Evolutionary conservation across 2,888 invertebrate species (phyloP), one percentile per base, ranked within the genome.

Genomic region (Eilema griseolum): DNA sequence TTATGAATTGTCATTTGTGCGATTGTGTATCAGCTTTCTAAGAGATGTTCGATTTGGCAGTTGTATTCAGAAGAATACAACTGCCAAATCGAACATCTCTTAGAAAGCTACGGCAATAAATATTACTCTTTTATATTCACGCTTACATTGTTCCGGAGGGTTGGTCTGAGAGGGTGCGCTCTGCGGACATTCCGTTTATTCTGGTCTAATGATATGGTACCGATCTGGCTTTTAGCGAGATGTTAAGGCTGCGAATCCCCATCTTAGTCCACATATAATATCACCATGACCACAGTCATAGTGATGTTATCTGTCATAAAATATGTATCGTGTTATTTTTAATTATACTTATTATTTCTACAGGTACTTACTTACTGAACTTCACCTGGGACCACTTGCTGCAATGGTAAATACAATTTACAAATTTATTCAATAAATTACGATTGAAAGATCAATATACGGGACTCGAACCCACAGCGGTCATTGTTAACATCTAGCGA

Each of bases 321-420:
- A 16, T 2, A 16, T 14, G 5, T 16, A 16, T 20, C 7, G 46
- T 7, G 7, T 59, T 37, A 10, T 33, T n/a, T 14, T 37, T 26
- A 28, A 33, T 5, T 37, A 28, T n/a, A 28, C 28, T 76, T 70
- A 14, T 70, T 78, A 72, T 65, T 57, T 78, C 88, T 85, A 41
- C 90, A 89, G 89, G 86, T 88, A 86, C 78, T 24, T 56, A 66
- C 69, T 5, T 62, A 62, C 72, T 65, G 68, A 60, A 59, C 60
- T 41, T 60, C 64, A 66, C 64, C 64, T 66, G 61, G 70, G 73
- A 89, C 88, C 86, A 82, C 90, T 92, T 88, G 86, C 88, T 86
- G 89, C 91, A 89, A 90, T 87, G 92, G 94, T 93, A 76, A 88
- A 85, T 83, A 83, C 77, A 31, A 65, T 66, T 71, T 41, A 8